Conservation (phyloP, 2,113 vertebrate genomes). For the Tympanuchus pallidicinctus region DNA sequence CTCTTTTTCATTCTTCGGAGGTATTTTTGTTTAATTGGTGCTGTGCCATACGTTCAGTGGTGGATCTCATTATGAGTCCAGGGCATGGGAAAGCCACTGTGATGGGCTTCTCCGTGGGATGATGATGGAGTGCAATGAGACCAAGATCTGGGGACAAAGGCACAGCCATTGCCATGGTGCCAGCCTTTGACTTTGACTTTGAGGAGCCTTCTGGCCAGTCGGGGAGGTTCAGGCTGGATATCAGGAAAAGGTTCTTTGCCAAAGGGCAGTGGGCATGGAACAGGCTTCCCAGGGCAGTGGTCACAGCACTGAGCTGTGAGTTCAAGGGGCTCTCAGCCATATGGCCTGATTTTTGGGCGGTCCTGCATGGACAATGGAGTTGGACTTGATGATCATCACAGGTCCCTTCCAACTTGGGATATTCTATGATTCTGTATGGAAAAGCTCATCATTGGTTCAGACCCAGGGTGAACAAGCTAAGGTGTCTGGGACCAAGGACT, state of each 20-base stretch:
- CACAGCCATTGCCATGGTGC: rapidly evolving
- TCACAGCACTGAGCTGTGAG: too few species aligned
- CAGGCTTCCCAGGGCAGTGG: too few species aligned
- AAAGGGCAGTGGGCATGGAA: too few species aligned
- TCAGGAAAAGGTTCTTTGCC: too few species aligned
- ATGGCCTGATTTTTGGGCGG: too few species aligned
- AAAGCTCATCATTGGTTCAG: background rate
- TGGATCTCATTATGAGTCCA: background rate
- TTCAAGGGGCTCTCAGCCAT: too few species aligned
- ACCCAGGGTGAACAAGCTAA: background rate
- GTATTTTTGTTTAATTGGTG: constrained; percentile 69
- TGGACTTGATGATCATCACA: too few species aligned
- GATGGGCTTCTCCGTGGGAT: background rate
- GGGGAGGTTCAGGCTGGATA: too few species aligned
- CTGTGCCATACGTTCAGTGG: constrained; percentile 13
- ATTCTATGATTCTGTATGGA: too few species aligned
- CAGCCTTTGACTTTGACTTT: background rate
- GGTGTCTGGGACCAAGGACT: background rate
- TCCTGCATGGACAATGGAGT: too few species aligned
- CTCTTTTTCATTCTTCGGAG: background rate
- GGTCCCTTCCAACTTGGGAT: too few species aligned
- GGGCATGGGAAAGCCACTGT: background rate
- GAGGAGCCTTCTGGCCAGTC: background rate
- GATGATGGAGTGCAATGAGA: background rate
- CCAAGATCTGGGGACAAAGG: background rate